Base-by-base conservation (phyloP, 2,797 vertebrate species). In the Vireo griseus region DNA sequence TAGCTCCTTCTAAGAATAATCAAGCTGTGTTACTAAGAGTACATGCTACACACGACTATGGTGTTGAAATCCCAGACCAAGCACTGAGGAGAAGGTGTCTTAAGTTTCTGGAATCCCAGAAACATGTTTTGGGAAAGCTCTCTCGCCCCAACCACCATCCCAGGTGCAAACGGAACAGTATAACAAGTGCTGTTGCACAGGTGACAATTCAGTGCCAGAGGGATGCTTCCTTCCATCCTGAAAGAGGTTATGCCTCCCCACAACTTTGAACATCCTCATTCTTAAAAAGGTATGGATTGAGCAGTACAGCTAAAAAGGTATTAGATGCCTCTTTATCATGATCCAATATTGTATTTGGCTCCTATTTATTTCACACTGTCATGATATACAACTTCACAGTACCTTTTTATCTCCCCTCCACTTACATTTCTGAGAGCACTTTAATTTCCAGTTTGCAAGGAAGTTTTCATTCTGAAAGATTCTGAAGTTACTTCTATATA, bases 41-140 rank as follows among this genome's bases (percentile, higher is more conserved):
- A 4, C 2, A 2, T 9, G 5, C 4, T 11, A 2, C 1, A 1
- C 13, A 44, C 26, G 10, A 29, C 14, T 21, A 9, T 16, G 4
- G 4, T 22, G 25, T 48, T 62, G 40, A 73, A 87, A 59, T 1
- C 5, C 22, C 35, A 55, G 33, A 51, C 10, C 16, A 78, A 79
- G 15, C 29, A 58, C 9, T 0, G 0, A 71, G 29, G 4, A 80
- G 18, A 3, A 2, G 37, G 6, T 81, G 33, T 6, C 28, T 54
- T 6, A 74, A 40, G 11, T 47, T 40, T 65, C 35, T 19, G 4
- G 25, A 86, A 33, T 31, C 9, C 16, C 44, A 61, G n/a, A 72
- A 61, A 14, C 3, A 6, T 1, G 3, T 66, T 86, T 73, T 48
- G 48, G 52, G 18, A 78, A 68, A 59, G 6, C 42, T 8, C 15